phyloP scores from a whole-genome alignment of 2,113 vertebrate species.

The Epinephelus lanceolatus region DNA sequence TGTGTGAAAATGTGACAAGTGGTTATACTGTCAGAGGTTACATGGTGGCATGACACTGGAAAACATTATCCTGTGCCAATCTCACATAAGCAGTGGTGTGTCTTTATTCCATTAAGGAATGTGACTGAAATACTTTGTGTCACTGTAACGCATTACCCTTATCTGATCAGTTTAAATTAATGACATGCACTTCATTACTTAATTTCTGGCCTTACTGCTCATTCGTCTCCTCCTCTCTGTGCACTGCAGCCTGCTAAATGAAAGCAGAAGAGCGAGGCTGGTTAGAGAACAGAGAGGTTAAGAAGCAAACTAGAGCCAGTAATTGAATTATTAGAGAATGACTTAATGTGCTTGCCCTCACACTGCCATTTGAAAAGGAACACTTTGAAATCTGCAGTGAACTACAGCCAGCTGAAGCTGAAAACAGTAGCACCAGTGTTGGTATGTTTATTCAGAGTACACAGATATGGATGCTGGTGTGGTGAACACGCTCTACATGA shows the following conservation, averaged over 20 bases:
- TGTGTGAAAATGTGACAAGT: too few relatives aligned
- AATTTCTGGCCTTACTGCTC: not conserved
- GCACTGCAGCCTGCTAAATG: not conserved
- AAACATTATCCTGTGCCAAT: too few relatives aligned
- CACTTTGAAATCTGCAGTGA: not conserved
- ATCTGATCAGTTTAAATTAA: not conserved
- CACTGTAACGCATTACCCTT: not conserved
- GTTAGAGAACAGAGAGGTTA: not conserved
- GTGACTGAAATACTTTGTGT: not conserved
- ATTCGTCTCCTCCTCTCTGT: not conserved
- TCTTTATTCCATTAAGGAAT: not conserved
- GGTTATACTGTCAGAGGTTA: too few relatives aligned
- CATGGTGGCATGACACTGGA: too few relatives aligned
- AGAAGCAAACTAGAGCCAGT: not conserved
- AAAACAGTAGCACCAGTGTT: not conserved
- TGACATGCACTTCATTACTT: not conserved
- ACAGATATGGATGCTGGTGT: not conserved
- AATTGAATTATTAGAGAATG: not conserved
- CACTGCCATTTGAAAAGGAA: not conserved
- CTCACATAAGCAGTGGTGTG: not conserved
- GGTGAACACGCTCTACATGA: not conserved
- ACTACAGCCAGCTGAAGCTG: not conserved
- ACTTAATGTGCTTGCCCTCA: not conserved
- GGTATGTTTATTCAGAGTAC: not conserved
- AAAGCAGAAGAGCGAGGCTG: not conserved